Evolutionary conservation across 2,888 invertebrate species (phyloP).

Genomic region (Agrochola macilenta): DNA sequence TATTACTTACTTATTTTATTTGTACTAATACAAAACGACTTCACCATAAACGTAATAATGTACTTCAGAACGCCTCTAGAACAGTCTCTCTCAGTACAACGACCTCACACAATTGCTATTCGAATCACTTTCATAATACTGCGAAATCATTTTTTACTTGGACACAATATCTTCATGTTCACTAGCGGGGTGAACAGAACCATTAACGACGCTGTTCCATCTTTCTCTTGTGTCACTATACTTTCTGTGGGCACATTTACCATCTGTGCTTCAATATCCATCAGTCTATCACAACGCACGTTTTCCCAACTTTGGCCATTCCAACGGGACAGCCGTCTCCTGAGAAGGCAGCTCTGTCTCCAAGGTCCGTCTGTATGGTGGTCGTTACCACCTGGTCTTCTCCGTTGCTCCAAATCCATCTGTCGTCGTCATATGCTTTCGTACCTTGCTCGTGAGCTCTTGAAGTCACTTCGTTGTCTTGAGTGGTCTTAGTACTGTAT

Average conservation of each 20-base stretch:
- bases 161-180: conserved; percentile 25
- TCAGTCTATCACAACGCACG: conserved; percentile 44
- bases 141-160: conserved; percentile 20
- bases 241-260: conserved; percentile 3
- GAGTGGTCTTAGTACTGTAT: conserved; percentile 26
- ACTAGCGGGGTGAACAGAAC: neutral
- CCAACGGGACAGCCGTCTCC: conserved; percentile 49
- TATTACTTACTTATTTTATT: neutral
- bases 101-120: conserved; percentile 46
- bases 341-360: conserved; percentile 58
- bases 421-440: conserved; percentile 34
- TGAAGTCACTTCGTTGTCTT: conserved; percentile 50
- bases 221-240: neutral
- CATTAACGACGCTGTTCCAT: neutral
- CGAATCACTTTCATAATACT: conserved; percentile 55
- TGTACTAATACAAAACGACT: neutral
- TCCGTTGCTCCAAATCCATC: conserved; percentile 61
- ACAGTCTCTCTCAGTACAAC: conserved; percentile 13
- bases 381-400: conserved; percentile 19
- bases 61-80: neutral
- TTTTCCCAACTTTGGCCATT: conserved; percentile 35
- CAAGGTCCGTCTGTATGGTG: conserved; percentile 22
- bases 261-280: neutral
- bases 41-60: neutral
- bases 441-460: conserved; percentile 3